These are phyloP conservation scores for Pelmatolapia mariae DNA, from an alignment of 2,113 vertebrate species.

Conservation along the genomic window DNA sequence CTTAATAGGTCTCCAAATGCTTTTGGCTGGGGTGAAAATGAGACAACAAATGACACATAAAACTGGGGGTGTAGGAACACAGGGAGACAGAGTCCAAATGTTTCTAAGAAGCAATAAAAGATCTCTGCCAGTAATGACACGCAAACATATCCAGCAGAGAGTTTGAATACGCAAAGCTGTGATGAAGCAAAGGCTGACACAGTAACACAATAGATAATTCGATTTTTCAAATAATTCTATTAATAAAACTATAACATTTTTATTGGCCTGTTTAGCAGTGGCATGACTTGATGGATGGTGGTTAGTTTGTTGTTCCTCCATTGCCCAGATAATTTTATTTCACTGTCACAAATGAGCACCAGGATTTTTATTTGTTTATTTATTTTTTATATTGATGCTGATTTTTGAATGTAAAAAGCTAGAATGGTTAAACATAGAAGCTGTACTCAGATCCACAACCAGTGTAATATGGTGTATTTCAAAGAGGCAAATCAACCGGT, in stretches of 20 bases:
- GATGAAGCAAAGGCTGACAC: neutral
- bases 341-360: neutral
- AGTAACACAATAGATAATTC: neutral
- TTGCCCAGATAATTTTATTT: neutral
- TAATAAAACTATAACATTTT: neutral
- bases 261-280: neutral
- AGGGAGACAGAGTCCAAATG: neutral
- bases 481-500: neutral
- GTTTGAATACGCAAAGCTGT: constrained; percentile 12
- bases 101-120: constrained; percentile 20
- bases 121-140: constrained; percentile 22
- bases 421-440: neutral
- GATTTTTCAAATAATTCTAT: neutral
- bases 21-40: constrained; percentile 30
- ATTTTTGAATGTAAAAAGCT: neutral
- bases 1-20: constrained; percentile 41
- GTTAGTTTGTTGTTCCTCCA: neutral
- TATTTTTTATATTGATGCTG: neutral
- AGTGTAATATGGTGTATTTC: neutral
- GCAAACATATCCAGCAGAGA: constrained; percentile 5
- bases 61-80: neutral
- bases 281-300: neutral
- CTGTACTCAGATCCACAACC: neutral
- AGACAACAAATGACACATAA: constrained; percentile 46
- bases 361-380: neutral